Conservation (phyloP, 2,113 vertebrate species). For the Thermophis baileyi region DNA sequence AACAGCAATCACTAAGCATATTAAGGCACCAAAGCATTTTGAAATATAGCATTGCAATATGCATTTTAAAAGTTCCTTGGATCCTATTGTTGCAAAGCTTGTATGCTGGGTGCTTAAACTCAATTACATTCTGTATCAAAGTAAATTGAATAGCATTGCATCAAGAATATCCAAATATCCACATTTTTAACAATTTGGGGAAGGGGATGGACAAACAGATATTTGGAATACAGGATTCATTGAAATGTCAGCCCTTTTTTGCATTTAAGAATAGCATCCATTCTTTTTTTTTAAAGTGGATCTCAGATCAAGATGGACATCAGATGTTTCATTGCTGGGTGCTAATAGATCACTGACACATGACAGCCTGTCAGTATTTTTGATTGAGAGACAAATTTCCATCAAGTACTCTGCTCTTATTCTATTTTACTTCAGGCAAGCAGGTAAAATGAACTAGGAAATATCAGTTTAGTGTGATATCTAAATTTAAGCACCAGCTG, state of each 20-base stretch:
- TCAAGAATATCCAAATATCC: neutral
- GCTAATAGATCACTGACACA: neutral
- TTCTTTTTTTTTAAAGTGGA: neutral
- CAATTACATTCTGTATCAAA: neutral
- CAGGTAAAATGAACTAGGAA: neutral
- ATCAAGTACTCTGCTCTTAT: neutral
- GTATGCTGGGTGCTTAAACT: neutral
- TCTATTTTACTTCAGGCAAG: neutral
- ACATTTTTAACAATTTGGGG: neutral
- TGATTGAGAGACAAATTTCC: neutral
- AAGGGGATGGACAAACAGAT: neutral
- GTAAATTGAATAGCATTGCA: neutral
- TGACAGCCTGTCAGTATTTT: neutral
- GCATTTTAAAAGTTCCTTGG: neutral
- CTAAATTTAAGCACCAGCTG: too few species aligned
- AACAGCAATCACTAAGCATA: neutral
- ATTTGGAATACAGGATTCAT: neutral
- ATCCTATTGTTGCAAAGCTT: neutral
- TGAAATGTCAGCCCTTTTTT: neutral
- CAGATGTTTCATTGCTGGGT: neutral
- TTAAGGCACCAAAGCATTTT: neutral
- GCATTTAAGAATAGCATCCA: neutral
- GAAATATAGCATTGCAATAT: neutral
- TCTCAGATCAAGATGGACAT: neutral
- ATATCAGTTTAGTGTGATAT: neutral